Percentiles rank a stretch among this genome's conserved stretches.
Conservation (phyloP, 2,797 vertebrate genomes). For the Acipenser oxyrinchus region DNA sequence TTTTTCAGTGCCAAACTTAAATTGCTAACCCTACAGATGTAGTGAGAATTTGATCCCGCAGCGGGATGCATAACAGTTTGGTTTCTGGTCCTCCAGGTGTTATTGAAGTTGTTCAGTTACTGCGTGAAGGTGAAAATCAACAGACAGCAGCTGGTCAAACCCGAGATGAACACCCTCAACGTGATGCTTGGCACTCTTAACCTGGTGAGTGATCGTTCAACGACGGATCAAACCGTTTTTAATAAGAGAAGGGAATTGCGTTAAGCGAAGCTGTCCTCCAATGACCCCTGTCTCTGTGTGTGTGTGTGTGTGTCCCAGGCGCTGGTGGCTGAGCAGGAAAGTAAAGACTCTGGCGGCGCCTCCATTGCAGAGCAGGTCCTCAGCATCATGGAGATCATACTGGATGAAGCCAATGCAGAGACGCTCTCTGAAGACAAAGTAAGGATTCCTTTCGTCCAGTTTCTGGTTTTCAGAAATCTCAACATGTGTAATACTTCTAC, state of each 20-base stretch:
- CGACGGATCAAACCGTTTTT: background rate
- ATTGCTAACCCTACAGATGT: background rate
- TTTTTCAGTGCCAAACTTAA: too few relatives aligned
- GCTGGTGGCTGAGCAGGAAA: slow-evolving; percentile 93
- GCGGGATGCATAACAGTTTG: too few relatives aligned
- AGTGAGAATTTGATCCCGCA: background rate
- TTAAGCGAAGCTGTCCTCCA: background rate
- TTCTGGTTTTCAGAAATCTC: slow-evolving; percentile 22
- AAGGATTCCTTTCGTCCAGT: slow-evolving; percentile 25
- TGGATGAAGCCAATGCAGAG: slow-evolving; percentile 95
- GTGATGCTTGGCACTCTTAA: slow-evolving; percentile 98
- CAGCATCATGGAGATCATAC: slow-evolving; percentile 97
- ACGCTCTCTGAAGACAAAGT: slow-evolving; percentile 95
- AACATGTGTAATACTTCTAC: slow-evolving; percentile 19
- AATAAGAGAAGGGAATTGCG: background rate
- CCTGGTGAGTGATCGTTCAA: slow-evolving; percentile 60
- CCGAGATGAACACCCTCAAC: slow-evolving; percentile 97
- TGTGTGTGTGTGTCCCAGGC: slow-evolving; percentile 53
- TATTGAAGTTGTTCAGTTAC: slow-evolving; percentile 94
- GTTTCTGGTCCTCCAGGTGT: slow-evolving; percentile 57
- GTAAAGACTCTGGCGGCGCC: slow-evolving; percentile 92
- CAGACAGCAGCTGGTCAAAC: slow-evolving; percentile 88
- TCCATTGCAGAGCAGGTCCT: slow-evolving; percentile 95
- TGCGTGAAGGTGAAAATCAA: slow-evolving; percentile 98
- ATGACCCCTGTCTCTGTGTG: background rate